phyloP scores from a whole-genome alignment of 1,140 invertebrate genomes.

The Lysiphlebus fabarum region DNA sequence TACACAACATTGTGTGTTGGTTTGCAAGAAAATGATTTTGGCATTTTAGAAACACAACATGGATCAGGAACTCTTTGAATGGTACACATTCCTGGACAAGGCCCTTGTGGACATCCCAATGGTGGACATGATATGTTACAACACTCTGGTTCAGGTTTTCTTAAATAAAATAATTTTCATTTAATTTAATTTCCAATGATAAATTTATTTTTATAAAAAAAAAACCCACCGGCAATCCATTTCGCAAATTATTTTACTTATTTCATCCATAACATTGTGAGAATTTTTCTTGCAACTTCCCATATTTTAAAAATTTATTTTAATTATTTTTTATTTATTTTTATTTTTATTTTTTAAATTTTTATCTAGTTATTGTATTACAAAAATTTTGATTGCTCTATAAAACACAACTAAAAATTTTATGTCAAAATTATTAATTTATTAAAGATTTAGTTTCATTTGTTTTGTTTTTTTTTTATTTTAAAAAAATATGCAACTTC shows the following conservation, averaged over 20 bases:
- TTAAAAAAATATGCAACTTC: no score
- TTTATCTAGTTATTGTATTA: slow-evolving; percentile 4
- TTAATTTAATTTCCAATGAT: neutral
- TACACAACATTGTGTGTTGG: neutral
- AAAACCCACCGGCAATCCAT: slow-evolving; percentile 32
- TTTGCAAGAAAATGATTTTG: slow-evolving; percentile 17
- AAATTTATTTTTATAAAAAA: neutral
- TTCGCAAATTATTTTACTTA: slow-evolving; percentile 29
- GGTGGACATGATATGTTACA: slow-evolving; percentile 42
- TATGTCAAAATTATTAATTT: no score
- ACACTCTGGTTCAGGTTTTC: slow-evolving; percentile 38
- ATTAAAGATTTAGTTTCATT: no score
- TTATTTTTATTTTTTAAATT: slow-evolving; percentile 18
- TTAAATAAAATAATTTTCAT: slow-evolving; percentile 12
- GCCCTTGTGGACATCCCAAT: slow-evolving; percentile 37
- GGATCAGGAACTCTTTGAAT: slow-evolving; percentile 29
- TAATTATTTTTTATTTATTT: no score
- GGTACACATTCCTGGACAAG: slow-evolving; percentile 37
- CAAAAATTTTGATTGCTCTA: slow-evolving; percentile 11
- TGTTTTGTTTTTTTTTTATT: no score
- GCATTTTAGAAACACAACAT: slow-evolving; percentile 35
- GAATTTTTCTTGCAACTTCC: slow-evolving; percentile 8
- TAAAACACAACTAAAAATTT: no score
- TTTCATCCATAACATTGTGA: slow-evolving; percentile 35
- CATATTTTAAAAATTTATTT: slow-evolving; percentile 21